Conservation (phyloP, 2,113 vertebrate species). For the Phaethon lepturus region DNA sequence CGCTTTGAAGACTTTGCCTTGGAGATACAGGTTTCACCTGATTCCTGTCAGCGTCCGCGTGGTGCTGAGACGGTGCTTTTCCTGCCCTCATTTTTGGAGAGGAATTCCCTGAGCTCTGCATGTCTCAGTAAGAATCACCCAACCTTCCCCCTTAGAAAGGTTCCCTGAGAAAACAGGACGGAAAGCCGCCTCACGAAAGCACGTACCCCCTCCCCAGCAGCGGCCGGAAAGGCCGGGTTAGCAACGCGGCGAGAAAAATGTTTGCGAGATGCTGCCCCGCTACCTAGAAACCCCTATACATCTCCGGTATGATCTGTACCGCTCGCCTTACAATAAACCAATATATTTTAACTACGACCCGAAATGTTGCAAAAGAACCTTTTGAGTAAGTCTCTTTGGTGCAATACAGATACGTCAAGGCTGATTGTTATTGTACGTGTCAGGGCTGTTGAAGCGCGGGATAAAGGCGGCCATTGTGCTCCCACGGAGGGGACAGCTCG, state of each 20-base stretch:
- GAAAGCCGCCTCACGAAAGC: not conserved
- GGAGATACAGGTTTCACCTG: not conserved
- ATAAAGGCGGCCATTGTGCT: slow-evolving; percentile 75
- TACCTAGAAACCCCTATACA: slow-evolving; percentile 26
- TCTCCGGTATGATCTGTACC: slow-evolving; percentile 15
- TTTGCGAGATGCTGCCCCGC: not conserved
- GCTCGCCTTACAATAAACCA: slow-evolving; percentile 31
- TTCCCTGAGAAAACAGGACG: not conserved
- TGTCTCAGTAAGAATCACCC: not conserved
- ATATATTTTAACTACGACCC: slow-evolving; percentile 44
- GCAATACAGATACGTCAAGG: slow-evolving; percentile 56
- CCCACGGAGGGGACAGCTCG: slow-evolving; percentile 62
- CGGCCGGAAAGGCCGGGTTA: not conserved
- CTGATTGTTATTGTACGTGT: slow-evolving; percentile 75
- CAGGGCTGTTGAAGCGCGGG: slow-evolving; percentile 65
- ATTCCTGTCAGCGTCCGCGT: not conserved
- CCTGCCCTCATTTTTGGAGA: not conserved
- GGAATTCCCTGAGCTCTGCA: not conserved
- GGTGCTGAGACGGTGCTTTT: not conserved
- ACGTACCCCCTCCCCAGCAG: not conserved
- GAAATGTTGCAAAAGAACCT: slow-evolving; percentile 47
- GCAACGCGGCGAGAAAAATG: not conserved
- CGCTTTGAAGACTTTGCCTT: not conserved
- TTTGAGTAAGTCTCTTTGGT: slow-evolving; percentile 53
- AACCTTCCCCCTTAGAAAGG: not conserved